phyloP scores from a whole-genome alignment of 2,888 invertebrate species.

The Pristionchus arcanus region DNA sequence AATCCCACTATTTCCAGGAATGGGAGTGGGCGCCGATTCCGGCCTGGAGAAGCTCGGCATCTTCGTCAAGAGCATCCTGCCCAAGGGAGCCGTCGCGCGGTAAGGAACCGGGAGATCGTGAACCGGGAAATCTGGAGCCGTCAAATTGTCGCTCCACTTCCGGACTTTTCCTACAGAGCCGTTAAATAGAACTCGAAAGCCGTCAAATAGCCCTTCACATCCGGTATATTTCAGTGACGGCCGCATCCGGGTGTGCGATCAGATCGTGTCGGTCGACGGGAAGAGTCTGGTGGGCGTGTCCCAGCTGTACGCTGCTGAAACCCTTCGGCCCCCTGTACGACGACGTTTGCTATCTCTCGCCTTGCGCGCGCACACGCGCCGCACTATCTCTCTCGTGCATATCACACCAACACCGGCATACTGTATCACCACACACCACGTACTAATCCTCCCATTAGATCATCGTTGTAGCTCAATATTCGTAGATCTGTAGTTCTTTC shows the following conservation, averaged over 20 bases:
- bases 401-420: slow-evolving; percentile 13
- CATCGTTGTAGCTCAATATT: slow-evolving; percentile 24
- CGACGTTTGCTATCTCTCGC: slow-evolving; percentile 36
- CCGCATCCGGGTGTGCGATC: slow-evolving; percentile 84
- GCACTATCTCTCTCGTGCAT: background rate
- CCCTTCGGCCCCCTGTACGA: slow-evolving; percentile 84
- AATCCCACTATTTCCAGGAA: slow-evolving; percentile 80
- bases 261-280: slow-evolving; percentile 96
- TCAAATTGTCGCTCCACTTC: too few relatives aligned
- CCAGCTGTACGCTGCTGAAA: slow-evolving; percentile 98
- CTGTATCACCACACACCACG: slow-evolving; percentile 2
- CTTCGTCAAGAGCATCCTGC: slow-evolving; percentile 98
- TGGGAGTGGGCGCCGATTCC: slow-evolving; percentile 99
- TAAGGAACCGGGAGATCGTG: slow-evolving; percentile 82
- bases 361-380: background rate
- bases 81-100: slow-evolving; percentile 92
- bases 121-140: too few relatives aligned
- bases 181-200: too few relatives aligned
- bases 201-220: background rate
- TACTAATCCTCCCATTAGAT: background rate
- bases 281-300: slow-evolving; percentile 98
- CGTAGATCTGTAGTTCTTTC: slow-evolving; percentile 30
- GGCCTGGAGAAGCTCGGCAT: slow-evolving; percentile 91
- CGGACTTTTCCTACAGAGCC: too few relatives aligned
- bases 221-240: slow-evolving; percentile 62